phyloP scores from a whole-genome alignment of 2,797 vertebrate genomes.

The Aldrovandia affinis region DNA sequence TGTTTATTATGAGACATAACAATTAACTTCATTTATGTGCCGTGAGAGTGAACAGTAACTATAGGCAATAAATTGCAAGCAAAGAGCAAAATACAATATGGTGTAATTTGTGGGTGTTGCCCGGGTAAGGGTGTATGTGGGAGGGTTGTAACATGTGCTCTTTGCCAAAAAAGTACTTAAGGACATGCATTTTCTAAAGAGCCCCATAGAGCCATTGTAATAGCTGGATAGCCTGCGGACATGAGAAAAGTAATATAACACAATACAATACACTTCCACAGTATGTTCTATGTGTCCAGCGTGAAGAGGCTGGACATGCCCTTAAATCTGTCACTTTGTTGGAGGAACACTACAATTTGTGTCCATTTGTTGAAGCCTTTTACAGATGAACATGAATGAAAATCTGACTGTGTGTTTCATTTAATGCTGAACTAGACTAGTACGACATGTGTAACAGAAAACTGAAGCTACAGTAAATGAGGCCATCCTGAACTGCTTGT shows the following conservation, averaged over 20 bases:
- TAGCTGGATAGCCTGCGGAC: conserved; percentile 36
- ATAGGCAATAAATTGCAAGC: conserved; percentile 27
- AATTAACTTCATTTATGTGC: conserved; percentile 1
- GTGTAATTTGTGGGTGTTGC: conserved; percentile 25
- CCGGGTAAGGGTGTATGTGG: background rate
- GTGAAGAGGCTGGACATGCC: no score
- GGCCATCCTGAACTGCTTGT: no score
- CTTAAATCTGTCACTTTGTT: no score
- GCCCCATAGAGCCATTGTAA: conserved; percentile 33
- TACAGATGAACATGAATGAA: no score
- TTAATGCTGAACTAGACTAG: no score
- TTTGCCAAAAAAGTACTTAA: background rate
- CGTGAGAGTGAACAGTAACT: conserved; percentile 19
- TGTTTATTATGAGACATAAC: background rate
- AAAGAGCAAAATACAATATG: conserved; percentile 6
- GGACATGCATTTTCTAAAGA: background rate
- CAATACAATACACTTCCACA: conserved; percentile 33
- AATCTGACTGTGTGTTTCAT: no score
- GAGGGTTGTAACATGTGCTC: background rate
- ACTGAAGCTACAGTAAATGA: no score
- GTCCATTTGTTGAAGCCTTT: no score
- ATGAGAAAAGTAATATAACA: conserved; percentile 38
- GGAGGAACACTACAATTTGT: no score
- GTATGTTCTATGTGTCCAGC: background rate
- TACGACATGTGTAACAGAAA: no score